phyloP scores from a whole-genome alignment of 2,888 invertebrate species.

The Pasiphila rectangulata region DNA sequence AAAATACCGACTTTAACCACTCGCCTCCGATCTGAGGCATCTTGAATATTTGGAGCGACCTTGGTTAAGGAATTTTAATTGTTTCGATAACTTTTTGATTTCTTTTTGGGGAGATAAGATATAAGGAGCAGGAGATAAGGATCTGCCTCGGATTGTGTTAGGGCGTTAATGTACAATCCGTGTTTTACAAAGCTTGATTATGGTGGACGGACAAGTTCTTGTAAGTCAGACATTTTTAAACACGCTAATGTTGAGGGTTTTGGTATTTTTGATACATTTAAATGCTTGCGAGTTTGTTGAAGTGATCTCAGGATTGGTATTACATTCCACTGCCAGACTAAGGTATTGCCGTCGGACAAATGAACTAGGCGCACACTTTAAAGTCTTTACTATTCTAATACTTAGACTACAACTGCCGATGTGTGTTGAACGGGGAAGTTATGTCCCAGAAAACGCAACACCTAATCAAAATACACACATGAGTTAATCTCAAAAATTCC shows the following conservation, averaged over 20 bases:
- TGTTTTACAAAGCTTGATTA: slow-evolving; percentile 21
- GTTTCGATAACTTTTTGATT: slow-evolving; percentile 25
- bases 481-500: slow-evolving; percentile 20
- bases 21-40: slow-evolving; percentile 20
- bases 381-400: too few relatives aligned
- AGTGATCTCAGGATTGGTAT: too few relatives aligned
- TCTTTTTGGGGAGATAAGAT: slow-evolving; percentile 21
- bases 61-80: slow-evolving; percentile 29
- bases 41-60: slow-evolving; percentile 22
- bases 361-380: too few relatives aligned
- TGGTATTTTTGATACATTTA: not conserved
- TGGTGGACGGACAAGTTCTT: slow-evolving; percentile 14
- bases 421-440: too few relatives aligned
- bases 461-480: slow-evolving; percentile 3
- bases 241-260: slow-evolving; percentile 1
- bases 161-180: slow-evolving; percentile 24
- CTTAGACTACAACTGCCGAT: too few relatives aligned
- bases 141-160: slow-evolving; percentile 13
- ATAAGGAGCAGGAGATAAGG: slow-evolving; percentile 18
- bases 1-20: slow-evolving; percentile 18
- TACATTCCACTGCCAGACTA: too few relatives aligned
- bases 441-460: not conserved
- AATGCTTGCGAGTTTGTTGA: not conserved
- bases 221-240: slow-evolving; percentile 8
- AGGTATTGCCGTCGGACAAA: too few relatives aligned